Evolutionary conservation across 1,140 invertebrate species (phyloP).

Genomic region (Leptoteleia sp.): DNA sequence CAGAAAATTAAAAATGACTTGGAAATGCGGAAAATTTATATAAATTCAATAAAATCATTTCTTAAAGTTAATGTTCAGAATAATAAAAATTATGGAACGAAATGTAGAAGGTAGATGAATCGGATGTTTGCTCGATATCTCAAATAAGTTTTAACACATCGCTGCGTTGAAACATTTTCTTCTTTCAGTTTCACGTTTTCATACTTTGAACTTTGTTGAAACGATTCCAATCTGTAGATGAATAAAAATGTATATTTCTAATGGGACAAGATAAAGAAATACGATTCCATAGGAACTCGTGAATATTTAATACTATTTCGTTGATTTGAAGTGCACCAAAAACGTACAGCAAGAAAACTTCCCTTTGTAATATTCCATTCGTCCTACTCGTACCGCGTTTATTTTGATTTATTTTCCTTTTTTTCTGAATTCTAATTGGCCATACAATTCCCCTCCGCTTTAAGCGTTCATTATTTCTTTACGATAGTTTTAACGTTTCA

Average conservation of each 20-base stretch:
- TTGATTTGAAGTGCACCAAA: slow-evolving; percentile 22
- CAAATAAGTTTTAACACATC: slow-evolving; percentile 15
- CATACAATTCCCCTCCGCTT: too few species aligned
- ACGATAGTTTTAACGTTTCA: too few species aligned
- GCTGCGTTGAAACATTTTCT: slow-evolving; percentile 27
- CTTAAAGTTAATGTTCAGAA: too few species aligned
- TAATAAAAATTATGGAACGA: too few species aligned
- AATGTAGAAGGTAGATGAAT: too few species aligned
- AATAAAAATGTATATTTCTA: slow-evolving; percentile 44
- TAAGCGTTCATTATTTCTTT: too few species aligned
- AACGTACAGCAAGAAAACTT: slow-evolving; percentile 41
- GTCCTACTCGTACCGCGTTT: too few species aligned
- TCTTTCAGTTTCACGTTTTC: slow-evolving; percentile 17
- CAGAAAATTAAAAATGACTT: too few species aligned
- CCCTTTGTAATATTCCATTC: slow-evolving; percentile 8
- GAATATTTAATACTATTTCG: slow-evolving; percentile 33
- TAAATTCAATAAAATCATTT: too few species aligned
- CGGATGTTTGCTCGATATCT: slow-evolving; percentile 2
- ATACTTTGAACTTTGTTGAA: slow-evolving; percentile 38
- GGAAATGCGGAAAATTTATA: too few species aligned
- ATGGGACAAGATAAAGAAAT: slow-evolving; percentile 53
- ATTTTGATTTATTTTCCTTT: neutral
- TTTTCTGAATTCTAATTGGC: too few species aligned
- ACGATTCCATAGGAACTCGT: slow-evolving; percentile 27
- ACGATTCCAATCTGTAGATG: slow-evolving; percentile 49